These are phyloP conservation scores for Muscicapa comitata DNA, from an alignment of 2,797 vertebrate genomes.

Conservation along the genomic window DNA sequence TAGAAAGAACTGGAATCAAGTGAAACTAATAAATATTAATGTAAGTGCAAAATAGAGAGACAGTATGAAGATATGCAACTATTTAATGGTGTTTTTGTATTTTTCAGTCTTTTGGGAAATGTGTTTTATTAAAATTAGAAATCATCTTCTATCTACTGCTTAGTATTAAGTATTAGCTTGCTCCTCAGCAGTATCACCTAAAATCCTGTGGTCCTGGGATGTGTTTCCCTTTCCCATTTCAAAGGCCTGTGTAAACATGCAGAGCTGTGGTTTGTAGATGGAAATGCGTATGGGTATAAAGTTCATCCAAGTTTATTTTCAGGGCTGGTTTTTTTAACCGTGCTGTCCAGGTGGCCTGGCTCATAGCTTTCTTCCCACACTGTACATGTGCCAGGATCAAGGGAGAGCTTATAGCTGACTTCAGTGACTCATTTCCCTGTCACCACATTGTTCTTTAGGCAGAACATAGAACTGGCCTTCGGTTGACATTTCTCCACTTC, in stretches of 20 bases:
- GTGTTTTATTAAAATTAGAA: background rate
- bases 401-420: background rate
- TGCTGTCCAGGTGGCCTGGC: conserved; percentile 21
- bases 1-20: background rate
- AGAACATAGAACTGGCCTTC: background rate
- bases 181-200: background rate
- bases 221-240: background rate
- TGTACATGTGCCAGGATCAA: background rate
- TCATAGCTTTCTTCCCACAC: conserved; percentile 13
- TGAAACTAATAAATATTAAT: background rate
- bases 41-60: background rate
- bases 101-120: background rate
- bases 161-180: background rate
- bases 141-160: background rate
- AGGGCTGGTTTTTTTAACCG: background rate
- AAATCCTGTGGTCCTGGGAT: background rate
- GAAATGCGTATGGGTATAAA: background rate
- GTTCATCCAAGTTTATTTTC: conserved; percentile 45
- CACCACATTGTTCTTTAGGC: background rate
- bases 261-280: background rate
- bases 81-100: background rate
- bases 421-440: conserved; percentile 10
- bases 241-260: background rate
- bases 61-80: background rate
- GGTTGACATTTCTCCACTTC: background rate